Base-by-base conservation (phyloP, 2,888 invertebrate genomes). In the Leucoptera coffeella region DNA sequence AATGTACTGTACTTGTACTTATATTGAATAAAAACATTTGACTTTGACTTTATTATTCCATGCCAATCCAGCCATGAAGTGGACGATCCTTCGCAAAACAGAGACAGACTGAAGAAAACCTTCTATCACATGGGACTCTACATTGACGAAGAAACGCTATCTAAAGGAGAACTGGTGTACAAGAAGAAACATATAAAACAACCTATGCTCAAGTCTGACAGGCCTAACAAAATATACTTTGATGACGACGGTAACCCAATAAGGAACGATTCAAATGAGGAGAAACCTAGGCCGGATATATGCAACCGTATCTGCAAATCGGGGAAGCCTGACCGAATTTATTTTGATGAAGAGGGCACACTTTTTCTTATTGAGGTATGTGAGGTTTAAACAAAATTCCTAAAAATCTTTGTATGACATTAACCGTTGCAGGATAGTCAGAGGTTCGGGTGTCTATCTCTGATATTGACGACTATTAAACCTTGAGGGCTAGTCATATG, bases 191-290 rank as follows among this genome's bases (percentile, higher is more conserved):
- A 77, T 31, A 72, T 76, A 2, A 69, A 76, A 32, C 64, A 81
- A 33, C 58, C 74, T 10, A 60, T 71, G 1, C 64, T 61, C 1
- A 48, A 67, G 19, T 47, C 56, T 27, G 61, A 56, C 38, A 53
- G 50, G 26, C 54, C 74, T 5, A 75, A 61, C 38, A 81, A 82
- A 42, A 77, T 72, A 8, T 76, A 75, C 37, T 82, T 80, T 38
- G 80, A 82, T 42, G 80, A 82, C 24, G 80, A 82, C 35, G 82
- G 80, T 1, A 75, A 77, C 35, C 57, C 74, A 3, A 56, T 50
- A 29, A 47, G 52, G 26, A 42, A 48, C 38, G 55, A 54, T 19
- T 52, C 50, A 1, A 45, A 53, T 32, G 53, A 61, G 4, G 61
- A 61, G 32, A n/a, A n/a, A n/a, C n/a, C n/a, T n/a, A n/a, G n/a